phyloP scores from a whole-genome alignment of 2,888 invertebrate species.

The Aethes cnicana region DNA sequence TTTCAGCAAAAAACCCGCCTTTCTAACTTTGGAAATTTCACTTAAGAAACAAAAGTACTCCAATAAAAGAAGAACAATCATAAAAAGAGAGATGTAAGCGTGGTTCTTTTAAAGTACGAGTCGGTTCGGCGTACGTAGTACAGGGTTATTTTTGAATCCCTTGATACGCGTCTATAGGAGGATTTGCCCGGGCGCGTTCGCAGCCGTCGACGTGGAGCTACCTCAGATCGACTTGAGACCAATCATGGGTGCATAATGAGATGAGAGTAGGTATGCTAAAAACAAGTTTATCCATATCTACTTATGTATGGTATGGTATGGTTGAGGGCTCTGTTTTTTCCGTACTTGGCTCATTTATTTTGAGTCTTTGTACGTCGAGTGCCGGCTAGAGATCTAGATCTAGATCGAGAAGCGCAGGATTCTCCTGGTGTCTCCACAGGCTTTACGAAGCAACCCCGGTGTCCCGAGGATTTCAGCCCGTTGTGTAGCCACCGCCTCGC shows the following conservation, averaged over 20 bases:
- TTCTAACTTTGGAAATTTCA: slow-evolving; percentile 77
- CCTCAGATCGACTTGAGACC: not conserved
- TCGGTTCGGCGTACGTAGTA: slow-evolving; percentile 37
- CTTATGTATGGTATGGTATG: too few species aligned
- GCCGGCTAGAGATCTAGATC: too few species aligned
- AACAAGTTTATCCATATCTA: too few species aligned
- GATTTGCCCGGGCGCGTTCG: not conserved
- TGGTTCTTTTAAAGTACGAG: slow-evolving; percentile 59
- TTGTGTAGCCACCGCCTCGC: too few species aligned
- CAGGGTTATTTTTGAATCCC: slow-evolving; percentile 22
- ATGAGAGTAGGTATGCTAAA: not conserved
- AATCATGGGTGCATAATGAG: not conserved
- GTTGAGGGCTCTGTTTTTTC: too few species aligned
- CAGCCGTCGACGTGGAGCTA: not conserved
- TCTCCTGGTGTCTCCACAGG: too few species aligned
- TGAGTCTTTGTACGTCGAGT: too few species aligned
- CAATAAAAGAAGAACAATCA: slow-evolving; percentile 81
- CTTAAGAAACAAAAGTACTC: slow-evolving; percentile 80
- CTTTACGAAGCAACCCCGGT: too few species aligned
- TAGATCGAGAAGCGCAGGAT: too few species aligned
- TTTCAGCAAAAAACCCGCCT: slow-evolving; percentile 72
- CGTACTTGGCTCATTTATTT: too few species aligned
- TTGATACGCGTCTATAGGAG: slow-evolving; percentile 14
- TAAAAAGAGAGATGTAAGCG: slow-evolving; percentile 73
- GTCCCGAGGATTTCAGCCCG: too few species aligned